Conservation (phyloP, 2,113 vertebrate genomes). For the Gnathochromis pfefferi region DNA sequence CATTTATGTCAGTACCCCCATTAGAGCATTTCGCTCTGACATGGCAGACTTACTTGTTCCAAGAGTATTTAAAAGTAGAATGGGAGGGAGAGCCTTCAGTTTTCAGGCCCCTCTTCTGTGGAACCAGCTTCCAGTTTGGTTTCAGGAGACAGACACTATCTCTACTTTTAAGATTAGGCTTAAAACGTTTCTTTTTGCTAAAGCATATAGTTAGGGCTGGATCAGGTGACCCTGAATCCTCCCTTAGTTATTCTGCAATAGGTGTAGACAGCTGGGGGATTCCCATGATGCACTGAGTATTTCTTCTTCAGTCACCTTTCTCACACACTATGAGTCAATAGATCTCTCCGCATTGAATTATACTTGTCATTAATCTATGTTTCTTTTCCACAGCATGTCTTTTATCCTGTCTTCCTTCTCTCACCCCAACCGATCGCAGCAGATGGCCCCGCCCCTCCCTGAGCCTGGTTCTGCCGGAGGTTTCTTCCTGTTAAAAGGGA, state of each 20-base stretch:
- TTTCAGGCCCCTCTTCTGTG: neutral
- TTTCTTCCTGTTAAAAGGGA: neutral
- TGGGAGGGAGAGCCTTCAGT: neutral
- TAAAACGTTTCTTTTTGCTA: neutral
- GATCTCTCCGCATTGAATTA: neutral
- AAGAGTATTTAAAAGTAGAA: neutral
- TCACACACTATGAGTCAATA: neutral
- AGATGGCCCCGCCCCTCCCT: neutral
- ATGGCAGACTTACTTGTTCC: neutral
- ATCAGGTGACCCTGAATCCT: neutral
- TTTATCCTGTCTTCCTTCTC: neutral
- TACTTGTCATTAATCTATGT: neutral
- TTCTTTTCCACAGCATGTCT: rapidly evolving
- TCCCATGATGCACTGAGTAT: neutral
- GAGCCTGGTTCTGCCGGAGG: rapidly evolving
- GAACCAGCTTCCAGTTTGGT: rapidly evolving
- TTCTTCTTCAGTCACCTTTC: neutral
- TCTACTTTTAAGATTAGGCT: neutral
- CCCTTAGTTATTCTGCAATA: neutral
- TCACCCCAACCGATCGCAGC: neutral
- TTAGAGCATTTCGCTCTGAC: rapidly evolving
- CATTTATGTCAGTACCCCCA: neutral
- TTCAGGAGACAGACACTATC: rapidly evolving
- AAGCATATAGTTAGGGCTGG: neutral
- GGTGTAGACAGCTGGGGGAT: neutral